Evolutionary conservation across 2,113 vertebrate genomes (phyloP).

Genomic region (Callipepla squamata): DNA sequence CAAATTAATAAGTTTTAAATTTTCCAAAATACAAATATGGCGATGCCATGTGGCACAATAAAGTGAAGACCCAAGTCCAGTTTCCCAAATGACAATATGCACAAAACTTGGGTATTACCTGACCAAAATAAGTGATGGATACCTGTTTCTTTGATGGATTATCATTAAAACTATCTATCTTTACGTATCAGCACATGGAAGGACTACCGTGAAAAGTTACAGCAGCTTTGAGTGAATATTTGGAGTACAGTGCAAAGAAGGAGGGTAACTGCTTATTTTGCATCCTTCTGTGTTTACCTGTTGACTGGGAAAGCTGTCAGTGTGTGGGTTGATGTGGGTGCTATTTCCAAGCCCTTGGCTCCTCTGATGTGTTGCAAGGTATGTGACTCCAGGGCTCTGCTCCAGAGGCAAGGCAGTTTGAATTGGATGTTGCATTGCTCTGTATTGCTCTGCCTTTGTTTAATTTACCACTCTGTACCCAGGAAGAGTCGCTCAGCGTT

Average conservation of each 20-base stretch:
- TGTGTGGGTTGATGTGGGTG: neutral
- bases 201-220: neutral
- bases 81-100: neutral
- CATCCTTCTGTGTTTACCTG: neutral
- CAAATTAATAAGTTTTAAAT: constrained; percentile 71
- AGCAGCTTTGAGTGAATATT: neutral
- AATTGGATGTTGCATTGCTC: neutral
- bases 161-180: neutral
- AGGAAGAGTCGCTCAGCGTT: neutral
- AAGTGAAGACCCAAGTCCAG: neutral
- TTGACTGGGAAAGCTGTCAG: neutral
- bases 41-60: constrained; percentile 6
- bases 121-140: neutral
- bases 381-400: neutral
- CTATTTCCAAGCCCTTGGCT: neutral
- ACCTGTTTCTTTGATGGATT: neutral
- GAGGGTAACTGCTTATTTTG: neutral
- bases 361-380: neutral
- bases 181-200: neutral
- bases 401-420: neutral
- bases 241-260: neutral
- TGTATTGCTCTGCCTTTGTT: neutral
- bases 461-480: neutral
- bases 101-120: neutral
- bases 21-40: constrained; percentile 52